These are phyloP conservation scores for Caradrina clavipalpis DNA, from an alignment of 2,888 invertebrate species.

Conservation along the genomic window DNA sequence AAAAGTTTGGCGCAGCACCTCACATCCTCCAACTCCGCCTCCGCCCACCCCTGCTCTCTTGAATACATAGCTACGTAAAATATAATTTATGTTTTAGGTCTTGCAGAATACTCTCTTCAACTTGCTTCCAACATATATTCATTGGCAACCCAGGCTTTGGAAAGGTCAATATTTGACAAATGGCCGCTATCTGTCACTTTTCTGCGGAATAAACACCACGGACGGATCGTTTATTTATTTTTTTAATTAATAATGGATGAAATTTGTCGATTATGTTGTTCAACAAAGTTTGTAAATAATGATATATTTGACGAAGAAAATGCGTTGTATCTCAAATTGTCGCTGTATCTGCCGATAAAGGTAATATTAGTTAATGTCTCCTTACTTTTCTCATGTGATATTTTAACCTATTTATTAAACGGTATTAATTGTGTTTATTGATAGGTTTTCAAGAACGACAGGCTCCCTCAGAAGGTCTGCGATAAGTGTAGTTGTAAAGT, in stretches of 20 bases:
- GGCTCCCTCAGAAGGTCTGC: constrained; percentile 93
- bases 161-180: constrained; percentile 86
- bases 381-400: constrained; percentile 54
- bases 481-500: constrained; percentile 93
- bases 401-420: constrained; percentile 65
- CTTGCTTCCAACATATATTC: constrained; percentile 4
- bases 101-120: constrained; percentile 71
- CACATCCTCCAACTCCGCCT: constrained; percentile 82
- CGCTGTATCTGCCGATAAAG: constrained; percentile 94
- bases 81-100: constrained; percentile 75
- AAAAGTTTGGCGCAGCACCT: constrained; percentile 90
- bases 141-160: constrained; percentile 77
- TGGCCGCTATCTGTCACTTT: constrained; percentile 83
- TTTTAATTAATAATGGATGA: constrained; percentile 80
- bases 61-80: constrained; percentile 61
- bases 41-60: constrained; percentile 74
- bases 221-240: constrained; percentile 65
- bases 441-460: constrained; percentile 92
- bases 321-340: constrained; percentile 93
- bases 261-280: constrained; percentile 87
- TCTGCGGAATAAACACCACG: constrained; percentile 76
- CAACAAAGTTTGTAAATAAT: constrained; percentile 91
- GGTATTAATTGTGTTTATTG: constrained; percentile 62
- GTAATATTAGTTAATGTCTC: constrained; percentile 79
- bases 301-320: constrained; percentile 93